Evolutionary conservation across 2,888 invertebrate genomes (phyloP).

Genomic region (Drosophila borealis): DNA sequence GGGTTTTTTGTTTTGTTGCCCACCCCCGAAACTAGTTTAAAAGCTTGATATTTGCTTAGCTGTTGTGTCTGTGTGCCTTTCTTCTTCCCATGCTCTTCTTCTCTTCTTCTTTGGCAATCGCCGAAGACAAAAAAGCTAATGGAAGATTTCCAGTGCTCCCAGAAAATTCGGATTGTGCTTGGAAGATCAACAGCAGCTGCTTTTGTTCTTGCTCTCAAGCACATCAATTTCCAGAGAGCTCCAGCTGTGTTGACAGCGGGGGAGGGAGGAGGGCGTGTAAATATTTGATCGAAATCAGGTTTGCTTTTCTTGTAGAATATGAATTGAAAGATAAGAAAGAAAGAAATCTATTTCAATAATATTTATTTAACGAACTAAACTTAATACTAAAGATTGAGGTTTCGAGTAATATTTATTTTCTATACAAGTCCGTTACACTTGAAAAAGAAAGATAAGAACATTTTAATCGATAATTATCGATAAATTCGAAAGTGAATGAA

Average conservation of each 20-base stretch:
- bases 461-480: too few relatives aligned
- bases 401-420: too few relatives aligned
- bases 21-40: constrained; percentile 61
- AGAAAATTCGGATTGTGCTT: neutral
- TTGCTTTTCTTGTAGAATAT: too few relatives aligned
- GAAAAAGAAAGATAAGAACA: too few relatives aligned
- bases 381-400: too few relatives aligned
- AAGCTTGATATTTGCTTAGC: constrained; percentile 47
- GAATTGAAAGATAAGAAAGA: too few relatives aligned
- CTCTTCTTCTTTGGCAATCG: neutral
- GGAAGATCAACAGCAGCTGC: constrained; percentile 5
- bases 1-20: neutral
- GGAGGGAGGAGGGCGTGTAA: too few relatives aligned
- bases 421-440: too few relatives aligned
- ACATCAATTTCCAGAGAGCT: constrained; percentile 1
- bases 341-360: too few relatives aligned
- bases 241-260: constrained; percentile 6
- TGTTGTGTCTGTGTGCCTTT: constrained; percentile 27
- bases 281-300: too few relatives aligned
- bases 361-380: too few relatives aligned
- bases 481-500: too few relatives aligned
- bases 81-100: constrained; percentile 14
- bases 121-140: neutral
- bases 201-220: constrained; percentile 2
- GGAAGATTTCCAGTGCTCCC: constrained; percentile 17